Evolutionary conservation across 1,140 invertebrate genomes (phyloP).

Genomic region (Drosophila miranda): DNA sequence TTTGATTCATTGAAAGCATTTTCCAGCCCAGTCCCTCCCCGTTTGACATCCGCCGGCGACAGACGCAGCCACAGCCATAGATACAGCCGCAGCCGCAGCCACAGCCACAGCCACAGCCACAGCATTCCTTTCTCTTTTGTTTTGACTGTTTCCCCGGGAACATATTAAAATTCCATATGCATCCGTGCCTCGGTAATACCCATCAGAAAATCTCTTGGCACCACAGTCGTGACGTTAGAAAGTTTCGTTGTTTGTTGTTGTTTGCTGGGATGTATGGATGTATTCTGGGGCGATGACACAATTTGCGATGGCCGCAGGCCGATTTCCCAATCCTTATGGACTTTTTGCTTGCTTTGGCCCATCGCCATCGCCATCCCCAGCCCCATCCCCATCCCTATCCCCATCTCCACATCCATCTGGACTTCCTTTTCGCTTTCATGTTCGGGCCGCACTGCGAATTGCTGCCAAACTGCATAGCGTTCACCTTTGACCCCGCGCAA

Average conservation of each 20-base stretch:
- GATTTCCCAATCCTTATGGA: constrained; percentile 32
- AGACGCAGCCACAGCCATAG: not conserved
- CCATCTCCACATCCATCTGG: not conserved
- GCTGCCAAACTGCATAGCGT: constrained; percentile 36
- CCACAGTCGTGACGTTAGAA: constrained; percentile 47
- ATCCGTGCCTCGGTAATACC: constrained; percentile 39
- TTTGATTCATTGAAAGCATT: too few species aligned
- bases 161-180: constrained; percentile 53
- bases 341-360: constrained; percentile 19
- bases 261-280: constrained; percentile 3
- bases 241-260: constrained; percentile 23
- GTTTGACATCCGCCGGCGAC: too few species aligned
- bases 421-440: constrained; percentile 50
- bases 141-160: constrained; percentile 16
- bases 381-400: too few species aligned
- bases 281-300: constrained; percentile 52
- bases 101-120: not conserved
- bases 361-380: too few species aligned
- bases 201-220: constrained; percentile 1
- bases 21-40: too few species aligned
- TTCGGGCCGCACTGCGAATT: constrained; percentile 18
- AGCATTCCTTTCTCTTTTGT: constrained; percentile 46
- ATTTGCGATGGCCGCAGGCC: constrained; percentile 28
- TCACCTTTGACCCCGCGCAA: constrained; percentile 44
- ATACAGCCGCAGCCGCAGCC: not conserved